Conservation (phyloP, 2,888 invertebrate genomes). For the Chironomus riparius region DNA sequence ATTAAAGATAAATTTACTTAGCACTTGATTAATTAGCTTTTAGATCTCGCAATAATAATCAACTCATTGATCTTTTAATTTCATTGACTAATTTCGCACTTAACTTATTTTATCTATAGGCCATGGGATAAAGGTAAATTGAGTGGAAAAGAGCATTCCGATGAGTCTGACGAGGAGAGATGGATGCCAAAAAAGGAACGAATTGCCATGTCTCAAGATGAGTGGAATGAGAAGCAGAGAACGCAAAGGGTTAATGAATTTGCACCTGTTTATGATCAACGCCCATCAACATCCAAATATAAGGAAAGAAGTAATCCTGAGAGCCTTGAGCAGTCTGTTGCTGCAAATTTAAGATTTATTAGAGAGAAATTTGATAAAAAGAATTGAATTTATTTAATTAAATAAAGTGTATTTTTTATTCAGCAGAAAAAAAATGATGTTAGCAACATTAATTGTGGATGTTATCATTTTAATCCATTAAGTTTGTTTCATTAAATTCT, state of each 20-base stretch:
- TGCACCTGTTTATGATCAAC: slow-evolving; percentile 50
- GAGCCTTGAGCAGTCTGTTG: slow-evolving; percentile 46
- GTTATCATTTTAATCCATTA: too few species aligned
- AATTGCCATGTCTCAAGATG: slow-evolving; percentile 39
- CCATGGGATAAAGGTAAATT: slow-evolving; percentile 59
- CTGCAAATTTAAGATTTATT: slow-evolving; percentile 47
- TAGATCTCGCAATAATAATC: too few species aligned
- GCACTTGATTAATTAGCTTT: too few species aligned
- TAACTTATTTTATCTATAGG: slow-evolving; percentile 32
- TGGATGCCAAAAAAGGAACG: slow-evolving; percentile 40
- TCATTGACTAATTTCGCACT: too few species aligned
- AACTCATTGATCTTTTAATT: too few species aligned
- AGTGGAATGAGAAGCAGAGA: slow-evolving; percentile 53
- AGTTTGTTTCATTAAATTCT: too few species aligned
- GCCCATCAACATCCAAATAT: slow-evolving; percentile 36
- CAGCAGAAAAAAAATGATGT: background rate
- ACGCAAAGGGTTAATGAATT: slow-evolving; percentile 64
- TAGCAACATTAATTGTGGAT: too few species aligned
- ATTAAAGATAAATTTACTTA: too few species aligned
- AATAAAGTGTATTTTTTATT: background rate
- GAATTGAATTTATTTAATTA: background rate
- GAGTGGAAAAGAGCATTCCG: background rate
- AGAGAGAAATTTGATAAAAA: slow-evolving; percentile 44
- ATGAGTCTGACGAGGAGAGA: slow-evolving; percentile 28
- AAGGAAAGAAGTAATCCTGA: slow-evolving; percentile 30